Evolutionary conservation across 2,113 vertebrate genomes (phyloP).

Genomic region (Zosterops japonicus): DNA sequence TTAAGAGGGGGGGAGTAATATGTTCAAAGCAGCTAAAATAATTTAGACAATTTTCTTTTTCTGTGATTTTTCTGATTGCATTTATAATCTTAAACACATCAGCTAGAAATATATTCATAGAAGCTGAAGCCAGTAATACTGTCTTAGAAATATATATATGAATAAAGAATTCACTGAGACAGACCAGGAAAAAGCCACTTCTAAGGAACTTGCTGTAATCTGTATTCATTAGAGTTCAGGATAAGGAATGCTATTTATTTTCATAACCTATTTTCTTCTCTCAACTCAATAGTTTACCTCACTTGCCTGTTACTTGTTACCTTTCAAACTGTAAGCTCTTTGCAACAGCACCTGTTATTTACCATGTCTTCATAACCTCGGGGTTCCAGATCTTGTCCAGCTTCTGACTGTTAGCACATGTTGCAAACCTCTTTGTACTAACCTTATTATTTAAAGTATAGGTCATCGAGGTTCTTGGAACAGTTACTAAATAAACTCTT

Average conservation of each 20-base stretch:
- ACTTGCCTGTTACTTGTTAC: neutral
- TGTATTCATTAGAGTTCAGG: neutral
- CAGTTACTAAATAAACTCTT: conserved; percentile 39
- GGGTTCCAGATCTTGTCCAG: neutral
- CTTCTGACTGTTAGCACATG: neutral
- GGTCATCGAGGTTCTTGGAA: neutral
- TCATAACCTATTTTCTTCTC: neutral
- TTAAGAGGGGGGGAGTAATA: accelerated
- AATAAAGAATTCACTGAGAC: conserved; percentile 1
- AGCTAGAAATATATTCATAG: neutral
- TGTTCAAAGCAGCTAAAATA: neutral
- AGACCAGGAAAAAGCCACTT: neutral
- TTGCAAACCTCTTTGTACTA: conserved; percentile 20
- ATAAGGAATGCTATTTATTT: conserved; percentile 55
- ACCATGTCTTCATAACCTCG: neutral
- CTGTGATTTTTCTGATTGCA: neutral
- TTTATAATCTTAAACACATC: neutral
- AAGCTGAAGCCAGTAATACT: neutral
- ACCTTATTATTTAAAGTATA: conserved; percentile 29
- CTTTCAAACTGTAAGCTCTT: neutral
- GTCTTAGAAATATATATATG: neutral
- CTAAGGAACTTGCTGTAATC: neutral
- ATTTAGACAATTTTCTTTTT: neutral
- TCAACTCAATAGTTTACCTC: neutral
- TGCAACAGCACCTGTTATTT: conserved; percentile 8